Base-by-base conservation (phyloP, 2,797 vertebrate species). In the Acridotheres tristis region DNA sequence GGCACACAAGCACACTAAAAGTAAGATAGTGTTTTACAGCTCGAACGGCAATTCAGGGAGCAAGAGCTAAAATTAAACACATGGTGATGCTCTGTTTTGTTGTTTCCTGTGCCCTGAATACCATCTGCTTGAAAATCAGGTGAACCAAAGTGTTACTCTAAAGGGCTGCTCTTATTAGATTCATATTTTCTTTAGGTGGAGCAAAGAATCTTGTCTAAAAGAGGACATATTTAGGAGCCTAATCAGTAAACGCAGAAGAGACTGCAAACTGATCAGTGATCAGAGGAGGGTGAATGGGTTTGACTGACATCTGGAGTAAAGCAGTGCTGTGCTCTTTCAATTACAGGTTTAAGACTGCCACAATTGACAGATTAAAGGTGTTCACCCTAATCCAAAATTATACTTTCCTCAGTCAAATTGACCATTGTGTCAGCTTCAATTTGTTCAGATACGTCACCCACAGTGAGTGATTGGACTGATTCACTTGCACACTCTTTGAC, bases 71-170 rank as follows among this genome's bases (percentile, higher is more conserved):
- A 95, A 93, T 94, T 89, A 95, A 95, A 82, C 77, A 93, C 94
- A 87, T 66, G 73, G 66, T 10, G 11, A 90, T 93, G 63, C 48
- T 94, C 63, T 67, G 40, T 89, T 94, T 81, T 90, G 88, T 80
- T 94, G 38, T 67, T 95, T 95, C 48, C 71, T 77, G 53, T 87
- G 90, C 45, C 72, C 75, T 87, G 45, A 92, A 95, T 58, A 90
- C 90, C 89, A 93, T 95, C 84, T 96, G 90, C 55, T 84, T 85
- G 68, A 85, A 96, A 96, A 97, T 83, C 91, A 96, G 97, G 92
- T 94, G 86, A 95, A 73, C 88, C 76, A 48, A 73, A 77, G 82
- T 80, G 79, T 91, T 96, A 73, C 93, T 96, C 90, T 87, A 92
- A 96, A 95, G 77, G 73, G 57, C 77, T 92, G 3, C 69, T 59